Conservation (phyloP, 2,888 invertebrate genomes). For the Euzophera pinguis region DNA sequence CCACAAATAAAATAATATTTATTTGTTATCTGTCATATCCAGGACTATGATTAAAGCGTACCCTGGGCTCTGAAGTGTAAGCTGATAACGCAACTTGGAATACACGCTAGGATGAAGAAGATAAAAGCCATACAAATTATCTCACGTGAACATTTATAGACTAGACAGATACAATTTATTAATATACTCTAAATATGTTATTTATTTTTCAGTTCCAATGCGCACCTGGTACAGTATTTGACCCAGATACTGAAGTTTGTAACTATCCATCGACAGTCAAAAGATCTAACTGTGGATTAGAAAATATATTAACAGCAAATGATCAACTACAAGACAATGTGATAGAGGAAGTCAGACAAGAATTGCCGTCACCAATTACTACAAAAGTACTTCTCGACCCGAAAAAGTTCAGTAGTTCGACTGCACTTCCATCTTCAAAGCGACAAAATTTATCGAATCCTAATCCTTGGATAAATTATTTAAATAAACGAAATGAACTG, state of each 20-base stretch:
- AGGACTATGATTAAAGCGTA: too few species aligned
- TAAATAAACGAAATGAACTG: slow-evolving; percentile 8
- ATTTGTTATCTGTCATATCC: too few species aligned
- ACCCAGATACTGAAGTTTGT: slow-evolving; percentile 83
- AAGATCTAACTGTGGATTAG: slow-evolving; percentile 82
- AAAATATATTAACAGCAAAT: slow-evolving; percentile 16
- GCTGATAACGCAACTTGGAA: too few species aligned
- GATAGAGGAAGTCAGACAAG: slow-evolving; percentile 48
- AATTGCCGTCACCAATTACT: slow-evolving; percentile 55
- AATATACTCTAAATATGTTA: background rate
- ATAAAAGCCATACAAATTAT: too few species aligned
- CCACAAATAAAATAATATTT: too few species aligned
- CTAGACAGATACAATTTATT: too few species aligned
- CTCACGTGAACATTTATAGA: too few species aligned
- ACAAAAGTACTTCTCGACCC: slow-evolving; percentile 33
- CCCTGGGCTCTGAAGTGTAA: too few species aligned
- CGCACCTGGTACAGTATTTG: slow-evolving; percentile 87
- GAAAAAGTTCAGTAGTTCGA: slow-evolving; percentile 13
- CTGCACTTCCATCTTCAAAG: slow-evolving; percentile 14
- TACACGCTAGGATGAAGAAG: too few species aligned
- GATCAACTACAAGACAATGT: slow-evolving; percentile 61
- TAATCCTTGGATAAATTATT: slow-evolving; percentile 21
- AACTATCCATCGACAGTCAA: slow-evolving; percentile 85
- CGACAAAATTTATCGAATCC: slow-evolving; percentile 13
- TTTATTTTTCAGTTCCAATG: slow-evolving; percentile 82